Base-by-base conservation (phyloP, 2,888 invertebrate species). In the Ariolimax columbianus region DNA sequence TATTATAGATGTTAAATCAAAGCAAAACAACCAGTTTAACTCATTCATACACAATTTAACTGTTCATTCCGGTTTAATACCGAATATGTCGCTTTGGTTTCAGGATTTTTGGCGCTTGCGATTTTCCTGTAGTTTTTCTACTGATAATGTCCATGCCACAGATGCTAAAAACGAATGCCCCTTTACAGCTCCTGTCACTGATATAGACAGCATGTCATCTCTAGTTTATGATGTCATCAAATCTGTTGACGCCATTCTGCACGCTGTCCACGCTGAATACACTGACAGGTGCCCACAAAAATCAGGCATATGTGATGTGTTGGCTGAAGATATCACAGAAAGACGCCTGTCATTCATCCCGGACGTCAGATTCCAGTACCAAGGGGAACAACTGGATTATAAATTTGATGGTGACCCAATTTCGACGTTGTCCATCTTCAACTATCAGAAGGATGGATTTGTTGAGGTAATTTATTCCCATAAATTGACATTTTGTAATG, bases 221-320 rank as follows among this genome's bases (percentile, higher is more conserved):
- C 73, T 77, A n/a, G 89, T 91, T 2, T 89, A 90, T 23, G 87
- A 89, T 36, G 83, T 91, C 17, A 90, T 92, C 9, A 72, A 85
- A 43, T 86, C 88, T 0, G 89, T 90, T 6, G 91, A 91, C 82
- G 81, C 90, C 4, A 80, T 89, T 4, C 82, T 91, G 9, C 90
- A 91, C 77, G 89, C 89, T 2, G 38, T 91, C 11, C 88, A 90
- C 68, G 81, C 83, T 0, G 80, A 88, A 19, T 88, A 89, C 68
- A 77, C 66, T 14, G 59, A 43, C 26, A 78, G 86, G 0, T 92
- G 92, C 83, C 88, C 88, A 0, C 77, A 80, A 43, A 63, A 43
- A 11, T 55, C 75, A 7, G 90, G 90, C 0, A 77, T 90, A 11
- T 92, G 92, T 84, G 68, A 86, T 11, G 47, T 75, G 19, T 87